A percentile compares a stretch with the other conserved stretches of the same genome.
These are phyloP conservation scores for Oxytorus armatus DNA, from an alignment of 2,888 invertebrate species.

Conservation along the genomic window DNA sequence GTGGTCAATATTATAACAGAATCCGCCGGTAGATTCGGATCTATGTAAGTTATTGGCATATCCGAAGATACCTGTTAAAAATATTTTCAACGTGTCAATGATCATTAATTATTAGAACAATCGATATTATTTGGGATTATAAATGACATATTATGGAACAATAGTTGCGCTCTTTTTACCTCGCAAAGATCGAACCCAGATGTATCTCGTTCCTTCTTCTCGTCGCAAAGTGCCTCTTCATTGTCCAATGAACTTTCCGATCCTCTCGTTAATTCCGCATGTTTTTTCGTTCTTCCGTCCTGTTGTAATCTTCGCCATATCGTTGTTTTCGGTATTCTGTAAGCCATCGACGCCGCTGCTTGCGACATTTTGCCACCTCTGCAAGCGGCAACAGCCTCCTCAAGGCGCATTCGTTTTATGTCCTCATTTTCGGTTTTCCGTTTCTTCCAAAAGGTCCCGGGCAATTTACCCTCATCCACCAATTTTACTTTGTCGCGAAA, in stretches of 20 bases:
- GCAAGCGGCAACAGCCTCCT: conserved; percentile 84
- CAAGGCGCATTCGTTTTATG: conserved; percentile 79
- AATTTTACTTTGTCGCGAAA: conserved; percentile 83
- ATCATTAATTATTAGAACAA: no score
- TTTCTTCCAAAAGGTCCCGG: conserved; percentile 80
- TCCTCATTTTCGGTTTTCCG: conserved; percentile 81
- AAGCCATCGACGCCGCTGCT: conserved; percentile 82
- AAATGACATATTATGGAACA: not conserved
- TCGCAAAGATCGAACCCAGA: conserved; percentile 74
- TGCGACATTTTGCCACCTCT: conserved; percentile 84
- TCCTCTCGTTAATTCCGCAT: conserved; percentile 21
- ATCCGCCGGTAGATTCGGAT: conserved; percentile 81
- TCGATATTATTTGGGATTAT: no score
- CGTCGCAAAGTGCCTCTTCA: conserved; percentile 56
- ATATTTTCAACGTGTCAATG: no score
- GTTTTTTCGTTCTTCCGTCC: conserved; percentile 72
- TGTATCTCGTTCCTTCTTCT: conserved; percentile 58
- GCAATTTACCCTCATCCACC: conserved; percentile 83
- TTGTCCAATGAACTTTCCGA: conserved; percentile 31
- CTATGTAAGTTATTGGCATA: conserved; percentile 82
- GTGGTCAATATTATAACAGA: conserved; percentile 83
- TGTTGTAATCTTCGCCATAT: conserved; percentile 84
- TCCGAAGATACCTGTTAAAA: conserved; percentile 77
- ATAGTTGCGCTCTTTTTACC: conserved; percentile 63
- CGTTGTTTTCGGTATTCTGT: conserved; percentile 84